Percentiles rank a stretch among this genome's conserved stretches.
These are phyloP conservation scores for Pterocles burchelli DNA, from an alignment of 2,113 vertebrate species.

Conservation along the genomic window DNA sequence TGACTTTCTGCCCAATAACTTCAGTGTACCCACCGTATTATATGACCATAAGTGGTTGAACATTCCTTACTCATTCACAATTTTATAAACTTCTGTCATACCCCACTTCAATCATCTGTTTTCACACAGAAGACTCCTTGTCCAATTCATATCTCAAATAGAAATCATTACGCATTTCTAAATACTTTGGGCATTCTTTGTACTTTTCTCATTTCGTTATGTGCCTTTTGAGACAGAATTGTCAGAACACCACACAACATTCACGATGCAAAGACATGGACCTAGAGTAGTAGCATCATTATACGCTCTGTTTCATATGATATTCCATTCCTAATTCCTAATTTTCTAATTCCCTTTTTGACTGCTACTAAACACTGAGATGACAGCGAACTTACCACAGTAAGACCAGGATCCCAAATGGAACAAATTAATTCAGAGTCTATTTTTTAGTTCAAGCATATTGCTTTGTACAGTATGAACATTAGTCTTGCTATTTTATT, in stretches of 20 bases:
- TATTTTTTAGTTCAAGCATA: background rate
- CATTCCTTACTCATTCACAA: background rate
- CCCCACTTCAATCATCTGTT: background rate
- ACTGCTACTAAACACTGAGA: background rate
- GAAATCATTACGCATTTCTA: background rate
- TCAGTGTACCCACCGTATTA: background rate
- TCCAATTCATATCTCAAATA: background rate
- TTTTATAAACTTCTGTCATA: background rate
- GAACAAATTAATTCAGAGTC: background rate
- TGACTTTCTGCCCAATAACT: background rate
- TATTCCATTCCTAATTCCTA: background rate
- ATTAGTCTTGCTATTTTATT: background rate
- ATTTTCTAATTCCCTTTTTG: background rate
- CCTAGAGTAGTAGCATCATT: background rate
- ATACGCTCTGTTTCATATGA: fast-evolving
- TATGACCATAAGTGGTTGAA: background rate
- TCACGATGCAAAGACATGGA: background rate
- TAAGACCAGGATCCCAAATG: background rate
- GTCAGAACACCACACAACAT: background rate
- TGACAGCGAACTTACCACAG: background rate
- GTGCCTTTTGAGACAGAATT: background rate
- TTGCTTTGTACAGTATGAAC: background rate
- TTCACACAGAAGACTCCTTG: background rate
- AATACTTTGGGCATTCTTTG: background rate
- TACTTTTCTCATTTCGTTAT: background rate